Conservation (phyloP, 2,888 invertebrate species). For the Apomyelois bistriatella region DNA sequence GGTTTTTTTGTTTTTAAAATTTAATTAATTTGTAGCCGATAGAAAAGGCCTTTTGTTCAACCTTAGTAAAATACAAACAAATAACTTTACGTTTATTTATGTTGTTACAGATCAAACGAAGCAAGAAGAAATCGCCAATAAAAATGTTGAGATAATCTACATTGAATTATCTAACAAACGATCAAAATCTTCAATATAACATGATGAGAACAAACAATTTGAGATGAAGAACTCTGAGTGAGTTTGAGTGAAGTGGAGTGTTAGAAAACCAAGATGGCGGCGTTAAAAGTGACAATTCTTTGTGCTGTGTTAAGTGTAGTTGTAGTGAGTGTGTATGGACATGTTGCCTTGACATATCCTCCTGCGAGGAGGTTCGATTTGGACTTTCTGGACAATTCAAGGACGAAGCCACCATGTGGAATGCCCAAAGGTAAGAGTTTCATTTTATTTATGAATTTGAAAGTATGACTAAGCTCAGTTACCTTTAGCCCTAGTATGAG, state of each 20-base stretch:
- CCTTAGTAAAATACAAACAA: too few relatives aligned
- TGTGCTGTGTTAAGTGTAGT: constrained; percentile 42
- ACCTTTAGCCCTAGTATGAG: too few relatives aligned
- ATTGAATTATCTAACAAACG: too few relatives aligned
- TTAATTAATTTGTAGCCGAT: too few relatives aligned
- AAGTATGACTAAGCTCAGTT: too few relatives aligned
- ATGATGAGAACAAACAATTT: not conserved
- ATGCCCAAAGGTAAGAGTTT: constrained; percentile 91
- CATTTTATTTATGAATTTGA: not conserved
- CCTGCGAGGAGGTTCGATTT: constrained; percentile 92
- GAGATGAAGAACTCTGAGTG: constrained; percentile 9
- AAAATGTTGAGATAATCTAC: not conserved
- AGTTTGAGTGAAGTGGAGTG: too few relatives aligned
- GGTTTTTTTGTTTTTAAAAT: too few relatives aligned
- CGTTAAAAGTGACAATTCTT: constrained; percentile 41
- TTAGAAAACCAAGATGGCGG: constrained; percentile 35
- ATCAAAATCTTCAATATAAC: not conserved
- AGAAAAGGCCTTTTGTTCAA: too few relatives aligned
- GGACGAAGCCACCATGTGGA: constrained; percentile 95
- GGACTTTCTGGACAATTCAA: constrained; percentile 94
- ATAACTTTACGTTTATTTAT: not conserved
- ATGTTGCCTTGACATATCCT: constrained; percentile 94
- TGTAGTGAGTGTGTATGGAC: constrained; percentile 62
- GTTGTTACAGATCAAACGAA: constrained; percentile 4
- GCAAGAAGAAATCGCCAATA: not conserved